A percentile compares a stretch with the other conserved stretches of the same genome.
phyloP scores from a whole-genome alignment of 2,797 vertebrate genomes.

The Setipinna tenuifilis region DNA sequence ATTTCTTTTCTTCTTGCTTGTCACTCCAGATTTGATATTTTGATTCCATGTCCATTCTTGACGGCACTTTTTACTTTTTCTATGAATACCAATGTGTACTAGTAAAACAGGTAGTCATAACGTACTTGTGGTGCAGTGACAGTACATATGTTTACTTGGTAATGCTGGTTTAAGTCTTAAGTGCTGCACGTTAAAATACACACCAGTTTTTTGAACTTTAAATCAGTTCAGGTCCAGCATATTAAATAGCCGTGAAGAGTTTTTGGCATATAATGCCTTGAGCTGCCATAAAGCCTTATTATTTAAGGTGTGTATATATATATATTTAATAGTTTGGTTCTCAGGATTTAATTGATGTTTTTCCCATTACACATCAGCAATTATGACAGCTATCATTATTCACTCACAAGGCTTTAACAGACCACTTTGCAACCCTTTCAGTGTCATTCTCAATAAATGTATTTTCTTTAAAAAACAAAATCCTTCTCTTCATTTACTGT shows the following conservation, averaged over 20 bases:
- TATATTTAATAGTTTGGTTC: not conserved
- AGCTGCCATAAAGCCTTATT: not conserved
- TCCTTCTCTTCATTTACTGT: not conserved
- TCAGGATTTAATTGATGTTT: not conserved
- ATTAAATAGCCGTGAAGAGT: too few species aligned
- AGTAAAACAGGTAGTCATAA: too few species aligned
- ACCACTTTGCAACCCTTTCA: not conserved
- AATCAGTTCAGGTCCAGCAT: not conserved
- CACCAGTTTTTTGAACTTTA: not conserved
- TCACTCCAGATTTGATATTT: not conserved
- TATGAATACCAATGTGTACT: too few species aligned
- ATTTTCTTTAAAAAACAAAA: not conserved
- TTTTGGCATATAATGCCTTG: not conserved
- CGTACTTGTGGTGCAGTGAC: not conserved
- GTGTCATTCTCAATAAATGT: slow-evolving; percentile 5
- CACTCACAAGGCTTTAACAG: not conserved
- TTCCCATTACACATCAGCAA: not conserved
- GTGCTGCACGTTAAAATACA: not conserved
- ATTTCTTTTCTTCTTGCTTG: not conserved
- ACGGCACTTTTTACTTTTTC: too few species aligned
- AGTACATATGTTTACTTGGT: not conserved
- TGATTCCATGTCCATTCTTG: not conserved
- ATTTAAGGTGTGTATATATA: not conserved
- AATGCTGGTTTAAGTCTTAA: not conserved
- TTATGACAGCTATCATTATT: not conserved